A percentile compares a stretch with the other conserved stretches of the same genome.
phyloP scores from a whole-genome alignment of 2,113 vertebrate genomes.

The Cynoglossus semilaevis region DNA sequence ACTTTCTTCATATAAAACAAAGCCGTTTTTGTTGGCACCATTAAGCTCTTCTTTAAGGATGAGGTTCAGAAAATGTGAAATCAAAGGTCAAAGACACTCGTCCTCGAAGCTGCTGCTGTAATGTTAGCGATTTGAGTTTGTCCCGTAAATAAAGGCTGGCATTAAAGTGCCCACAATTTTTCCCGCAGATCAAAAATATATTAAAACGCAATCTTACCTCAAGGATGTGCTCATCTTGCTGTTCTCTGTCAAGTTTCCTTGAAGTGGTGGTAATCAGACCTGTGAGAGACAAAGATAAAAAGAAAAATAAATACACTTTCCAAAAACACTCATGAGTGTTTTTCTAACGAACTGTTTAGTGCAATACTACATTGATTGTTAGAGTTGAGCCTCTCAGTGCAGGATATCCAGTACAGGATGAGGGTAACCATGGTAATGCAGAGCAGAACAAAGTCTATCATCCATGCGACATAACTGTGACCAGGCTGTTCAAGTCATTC shows the following conservation, averaged over 20 bases:
- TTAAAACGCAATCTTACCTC: conserved; percentile 80
- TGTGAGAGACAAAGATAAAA: conserved; percentile 53
- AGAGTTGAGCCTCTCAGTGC: no score
- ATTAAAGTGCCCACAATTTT: background rate
- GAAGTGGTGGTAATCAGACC: conserved; percentile 94
- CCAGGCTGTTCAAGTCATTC: no score
- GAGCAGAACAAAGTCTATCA: no score
- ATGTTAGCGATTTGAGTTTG: conserved; percentile 2
- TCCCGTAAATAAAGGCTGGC: conserved; percentile 1
- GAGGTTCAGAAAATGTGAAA: background rate
- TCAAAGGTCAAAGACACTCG: conserved; percentile 8
- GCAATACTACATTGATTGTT: no score
- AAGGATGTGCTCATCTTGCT: conserved; percentile 92
- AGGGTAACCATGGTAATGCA: no score
- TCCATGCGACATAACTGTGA: no score
- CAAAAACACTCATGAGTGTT: background rate
- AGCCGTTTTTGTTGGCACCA: conserved; percentile 27
- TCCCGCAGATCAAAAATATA: background rate
- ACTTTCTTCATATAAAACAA: conserved; percentile 28
- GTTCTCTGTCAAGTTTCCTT: conserved; percentile 91
- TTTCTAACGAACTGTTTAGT: no score
- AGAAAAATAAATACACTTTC: background rate
- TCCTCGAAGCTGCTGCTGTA: conserved; percentile 21
- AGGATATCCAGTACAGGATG: no score
- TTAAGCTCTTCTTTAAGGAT: conserved; percentile 30